Base-by-base conservation (phyloP, 1,140 invertebrate species). In the Diabrotica undecimpunctata region DNA sequence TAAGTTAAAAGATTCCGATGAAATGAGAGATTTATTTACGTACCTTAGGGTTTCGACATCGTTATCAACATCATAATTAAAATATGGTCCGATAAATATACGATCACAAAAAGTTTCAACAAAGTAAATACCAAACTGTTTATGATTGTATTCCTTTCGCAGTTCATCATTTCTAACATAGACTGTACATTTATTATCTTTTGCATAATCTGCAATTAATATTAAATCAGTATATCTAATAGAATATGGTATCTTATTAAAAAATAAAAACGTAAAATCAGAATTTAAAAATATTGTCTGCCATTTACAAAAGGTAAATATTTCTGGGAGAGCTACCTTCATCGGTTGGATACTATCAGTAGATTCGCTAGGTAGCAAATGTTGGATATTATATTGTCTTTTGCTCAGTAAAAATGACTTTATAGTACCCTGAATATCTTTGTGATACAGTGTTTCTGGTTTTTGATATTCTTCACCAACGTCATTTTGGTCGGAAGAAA, bases 81-180 rank as follows among this genome's bases (percentile, higher is more conserved):
- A 54, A 63, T 73, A 76, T 4, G 75, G 75, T 14, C 75, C 75
- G 51, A 76, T 66, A 59, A 76, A 76, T 38, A 76, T 53, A 12
- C 67, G 38, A 53, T 75, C 71, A 6, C 41, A 12, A 61, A 67
- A 70, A 11, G 67, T 61, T n/a, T 64, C 72, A 37, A 67, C 67
- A 13, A 70, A 66, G 60, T 73, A 76, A n/a, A 75, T 68, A 2
- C 75, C 73, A 60, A 71, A 76, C 25, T 50, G 39, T 38, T 36
- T 10, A 46, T 68, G 67, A 36, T 62, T 51, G 14, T 71, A 69
- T 12, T 51, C 52, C 39, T 61, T 53, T 38, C 62, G 59, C 9
- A 70, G 65, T 56, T 62, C 9, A 10, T 56, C 35, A 62, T 70
- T 69, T 62, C 53, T 60, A 11, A 74, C 36, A 5, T 59, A 41